A percentile compares a stretch with the other conserved stretches of the same genome.
Conservation (phyloP, 53 echinoderm and acorn worm genomes). For the Temnopleurus reevesii region DNA sequence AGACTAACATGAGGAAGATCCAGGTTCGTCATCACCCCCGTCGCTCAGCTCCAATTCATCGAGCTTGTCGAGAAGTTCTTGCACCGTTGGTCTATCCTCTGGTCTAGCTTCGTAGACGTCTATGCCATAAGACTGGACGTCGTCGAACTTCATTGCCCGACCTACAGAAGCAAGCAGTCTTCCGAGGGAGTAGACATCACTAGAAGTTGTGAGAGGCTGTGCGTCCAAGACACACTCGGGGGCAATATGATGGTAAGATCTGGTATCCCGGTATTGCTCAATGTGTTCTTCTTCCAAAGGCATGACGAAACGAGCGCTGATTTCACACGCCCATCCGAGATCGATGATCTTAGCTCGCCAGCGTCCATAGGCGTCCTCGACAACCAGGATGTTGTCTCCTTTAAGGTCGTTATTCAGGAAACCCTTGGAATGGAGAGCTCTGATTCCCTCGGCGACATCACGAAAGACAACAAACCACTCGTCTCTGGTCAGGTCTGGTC, state of each 20-base stretch:
- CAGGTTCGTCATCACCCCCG: neutral
- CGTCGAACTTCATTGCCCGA: neutral
- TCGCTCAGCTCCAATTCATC: neutral
- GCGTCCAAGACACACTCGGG: slow-evolving; percentile 24
- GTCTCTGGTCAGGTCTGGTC: neutral
- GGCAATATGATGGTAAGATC: neutral
- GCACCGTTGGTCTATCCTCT: slow-evolving; percentile 1
- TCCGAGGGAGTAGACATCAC: slow-evolving; percentile 35
- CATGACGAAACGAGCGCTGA: neutral
- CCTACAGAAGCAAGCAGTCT: neutral
- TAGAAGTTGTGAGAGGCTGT: slow-evolving; percentile 6
- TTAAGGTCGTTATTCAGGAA: slow-evolving; percentile 32
- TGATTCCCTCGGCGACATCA: slow-evolving; percentile 3
- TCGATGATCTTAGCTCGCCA: slow-evolving; percentile 43
- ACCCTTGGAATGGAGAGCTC: slow-evolving; percentile 10
- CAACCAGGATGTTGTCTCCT: slow-evolving; percentile 40
- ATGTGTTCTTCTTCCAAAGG: slow-evolving; percentile 6
- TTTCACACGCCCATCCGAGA: slow-evolving; percentile 16
- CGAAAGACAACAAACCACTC: slow-evolving; percentile 33
- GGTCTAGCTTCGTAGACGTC: neutral
- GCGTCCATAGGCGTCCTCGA: neutral
- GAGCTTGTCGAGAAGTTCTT: slow-evolving; percentile 10
- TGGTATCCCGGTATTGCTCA: neutral
- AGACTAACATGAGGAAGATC: neutral
- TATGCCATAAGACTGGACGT: neutral